A percentile compares a stretch with the other conserved stretches of the same genome.
Conservation (phyloP, 2,888 invertebrate genomes). For the Drosophila demipolita region DNA sequence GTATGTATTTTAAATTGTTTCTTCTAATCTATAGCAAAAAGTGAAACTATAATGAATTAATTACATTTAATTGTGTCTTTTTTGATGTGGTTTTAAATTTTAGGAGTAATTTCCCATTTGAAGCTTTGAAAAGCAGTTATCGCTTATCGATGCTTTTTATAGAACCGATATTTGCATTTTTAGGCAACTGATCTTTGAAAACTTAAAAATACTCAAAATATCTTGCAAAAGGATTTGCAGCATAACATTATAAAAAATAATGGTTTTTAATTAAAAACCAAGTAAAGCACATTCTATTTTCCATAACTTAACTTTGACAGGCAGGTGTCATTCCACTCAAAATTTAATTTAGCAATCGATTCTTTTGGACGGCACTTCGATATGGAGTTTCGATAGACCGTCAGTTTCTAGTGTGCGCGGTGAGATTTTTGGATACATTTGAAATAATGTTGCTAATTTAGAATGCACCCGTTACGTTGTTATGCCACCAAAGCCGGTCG, state of each 20-base stretch:
- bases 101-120: not conserved
- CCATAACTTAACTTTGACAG: not conserved
- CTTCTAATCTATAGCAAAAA: slow-evolving; percentile 29
- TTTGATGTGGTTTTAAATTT: slow-evolving; percentile 14
- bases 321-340: slow-evolving; percentile 2
- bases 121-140: not conserved
- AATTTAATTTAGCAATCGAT: slow-evolving; percentile 22
- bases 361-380: slow-evolving; percentile 5
- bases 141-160: not conserved
- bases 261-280: not conserved
- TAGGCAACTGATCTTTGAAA: no score
- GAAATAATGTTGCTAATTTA: slow-evolving; percentile 18
- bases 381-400: slow-evolving; percentile 9
- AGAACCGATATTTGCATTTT: not conserved
- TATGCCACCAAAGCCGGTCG: slow-evolving; percentile 61
- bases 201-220: not conserved
- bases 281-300: not conserved
- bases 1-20: slow-evolving; percentile 71
- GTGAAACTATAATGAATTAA: slow-evolving; percentile 22
- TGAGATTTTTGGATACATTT: slow-evolving; percentile 18
- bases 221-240: not conserved
- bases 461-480: slow-evolving; percentile 61
- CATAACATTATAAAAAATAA: not conserved
- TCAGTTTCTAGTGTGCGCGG: slow-evolving; percentile 25
- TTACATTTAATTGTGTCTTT: slow-evolving; percentile 14